Conservation (phyloP, 2,797 vertebrate genomes). For the Poeciliopsis presidionis region DNA sequence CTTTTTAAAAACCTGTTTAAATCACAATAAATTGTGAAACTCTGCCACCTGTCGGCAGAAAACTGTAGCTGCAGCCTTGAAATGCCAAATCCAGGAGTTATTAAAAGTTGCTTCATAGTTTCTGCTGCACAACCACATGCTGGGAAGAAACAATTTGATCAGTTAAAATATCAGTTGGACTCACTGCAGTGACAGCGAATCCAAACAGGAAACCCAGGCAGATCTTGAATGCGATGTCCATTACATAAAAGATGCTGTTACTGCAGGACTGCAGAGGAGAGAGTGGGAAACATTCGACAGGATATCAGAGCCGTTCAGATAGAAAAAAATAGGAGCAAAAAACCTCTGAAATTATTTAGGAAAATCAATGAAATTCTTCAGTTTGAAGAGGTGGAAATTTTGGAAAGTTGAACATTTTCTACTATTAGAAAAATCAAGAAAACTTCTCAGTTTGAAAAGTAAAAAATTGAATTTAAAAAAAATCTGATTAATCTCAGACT, state of each 20-base stretch:
- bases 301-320: too few relatives aligned
- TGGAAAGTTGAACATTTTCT: too few relatives aligned
- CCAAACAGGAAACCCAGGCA: constrained; percentile 39
- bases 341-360: too few relatives aligned
- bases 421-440: too few relatives aligned
- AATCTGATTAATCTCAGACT: too few relatives aligned
- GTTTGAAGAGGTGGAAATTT: too few relatives aligned
- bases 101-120: background rate
- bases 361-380: too few relatives aligned
- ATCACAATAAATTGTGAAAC: background rate
- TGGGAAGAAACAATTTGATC: too few relatives aligned
- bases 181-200: constrained; percentile 60
- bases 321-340: too few relatives aligned
- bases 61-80: background rate
- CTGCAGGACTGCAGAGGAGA: constrained; percentile 38
- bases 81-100: background rate
- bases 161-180: background rate
- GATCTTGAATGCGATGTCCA: rapidly evolving
- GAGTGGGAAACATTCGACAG: background rate
- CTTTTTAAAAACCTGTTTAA: background rate
- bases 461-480: too few relatives aligned
- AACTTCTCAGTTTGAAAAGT: too few relatives aligned
- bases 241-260: rapidly evolving
- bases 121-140: background rate
- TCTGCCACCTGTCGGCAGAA: background rate